These are phyloP conservation scores for Papilio polytes DNA, from an alignment of 1,140 invertebrate species.

Conservation along the genomic window DNA sequence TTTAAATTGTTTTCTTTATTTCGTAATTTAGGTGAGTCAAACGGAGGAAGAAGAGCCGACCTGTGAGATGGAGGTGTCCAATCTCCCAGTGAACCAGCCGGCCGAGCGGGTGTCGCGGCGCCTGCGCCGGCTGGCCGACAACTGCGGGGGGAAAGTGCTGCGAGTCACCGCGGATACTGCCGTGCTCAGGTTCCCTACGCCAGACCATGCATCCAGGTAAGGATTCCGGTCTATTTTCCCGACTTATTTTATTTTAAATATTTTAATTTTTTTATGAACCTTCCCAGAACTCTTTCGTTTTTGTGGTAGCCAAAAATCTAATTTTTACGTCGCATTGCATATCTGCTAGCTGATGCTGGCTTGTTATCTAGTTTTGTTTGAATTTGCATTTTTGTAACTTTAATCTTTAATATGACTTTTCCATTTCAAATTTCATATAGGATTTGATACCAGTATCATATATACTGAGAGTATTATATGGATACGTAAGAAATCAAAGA, in stretches of 20 bases:
- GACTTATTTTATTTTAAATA: not conserved
- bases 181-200: conserved; percentile 88
- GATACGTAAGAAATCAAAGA: not conserved
- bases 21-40: conserved; percentile 56
- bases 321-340: too few species aligned
- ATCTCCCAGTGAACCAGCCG: conserved; percentile 68
- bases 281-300: not conserved
- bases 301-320: too few species aligned
- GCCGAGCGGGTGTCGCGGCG: conserved; percentile 83
- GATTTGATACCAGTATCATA: not conserved
- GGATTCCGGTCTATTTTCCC: conserved; percentile 41
- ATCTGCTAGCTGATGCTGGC: too few species aligned
- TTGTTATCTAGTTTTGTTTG: too few species aligned
- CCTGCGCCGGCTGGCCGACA: conserved; percentile 89
- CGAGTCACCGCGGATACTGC: conserved; percentile 86
- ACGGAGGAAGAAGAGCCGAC: conserved; percentile 65
- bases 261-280: too few species aligned
- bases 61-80: conserved; percentile 72
- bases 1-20: too few species aligned
- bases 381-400: too few species aligned
- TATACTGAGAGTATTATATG: not conserved
- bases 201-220: conserved; percentile 90
- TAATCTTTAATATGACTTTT: too few species aligned
- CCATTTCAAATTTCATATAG: not conserved
- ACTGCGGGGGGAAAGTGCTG: conserved; percentile 92